phyloP scores from a whole-genome alignment of 92 coral and sea anemone genomes.

The Zoanthus sansibaricus region DNA sequence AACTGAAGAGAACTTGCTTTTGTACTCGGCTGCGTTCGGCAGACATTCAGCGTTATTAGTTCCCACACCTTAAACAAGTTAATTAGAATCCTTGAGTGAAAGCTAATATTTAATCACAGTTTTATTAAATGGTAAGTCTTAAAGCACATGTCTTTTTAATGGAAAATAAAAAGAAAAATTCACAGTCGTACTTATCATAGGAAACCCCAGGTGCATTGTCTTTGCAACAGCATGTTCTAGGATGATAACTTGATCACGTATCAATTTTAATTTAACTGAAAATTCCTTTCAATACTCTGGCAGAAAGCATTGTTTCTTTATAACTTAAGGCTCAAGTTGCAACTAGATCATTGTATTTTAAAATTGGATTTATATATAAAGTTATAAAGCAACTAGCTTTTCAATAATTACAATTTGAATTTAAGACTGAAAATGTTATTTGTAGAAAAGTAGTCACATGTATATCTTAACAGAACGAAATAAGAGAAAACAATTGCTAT shows the following conservation, averaged over 20 bases:
- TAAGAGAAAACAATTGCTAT: no score
- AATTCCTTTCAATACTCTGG: not conserved
- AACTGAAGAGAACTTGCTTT: no score
- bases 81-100: not conserved
- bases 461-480: no score
- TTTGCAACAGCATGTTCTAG: not conserved
- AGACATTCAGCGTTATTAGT: no score
- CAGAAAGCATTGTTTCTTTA: not conserved
- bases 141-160: not conserved
- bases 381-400: not conserved
- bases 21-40: no score
- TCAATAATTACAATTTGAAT: not conserved
- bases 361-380: not conserved
- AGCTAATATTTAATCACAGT: not conserved
- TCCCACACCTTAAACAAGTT: no score
- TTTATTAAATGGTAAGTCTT: not conserved
- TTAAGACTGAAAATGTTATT: no score
- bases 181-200: not conserved
- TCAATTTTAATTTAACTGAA: not conserved
- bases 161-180: not conserved
- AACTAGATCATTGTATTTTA: not conserved
- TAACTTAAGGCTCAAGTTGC: not conserved
- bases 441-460: no score
- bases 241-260: not conserved
- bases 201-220: not conserved